Conservation (phyloP, 2,113 vertebrate species). For the Anser cygnoides region DNA sequence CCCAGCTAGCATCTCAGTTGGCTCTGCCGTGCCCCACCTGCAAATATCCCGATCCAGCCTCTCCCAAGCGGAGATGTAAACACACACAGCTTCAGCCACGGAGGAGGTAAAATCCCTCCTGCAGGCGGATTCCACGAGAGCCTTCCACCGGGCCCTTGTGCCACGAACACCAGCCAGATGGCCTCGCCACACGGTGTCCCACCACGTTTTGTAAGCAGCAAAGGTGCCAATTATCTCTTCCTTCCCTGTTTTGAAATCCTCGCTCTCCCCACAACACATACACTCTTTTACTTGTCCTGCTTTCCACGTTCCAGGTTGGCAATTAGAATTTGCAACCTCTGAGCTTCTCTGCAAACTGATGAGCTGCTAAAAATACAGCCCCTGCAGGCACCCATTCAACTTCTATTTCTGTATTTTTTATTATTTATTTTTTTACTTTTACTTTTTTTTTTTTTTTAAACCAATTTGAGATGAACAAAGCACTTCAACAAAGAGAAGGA, state of each 20-base stretch:
- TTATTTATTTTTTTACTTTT: constrained; percentile 50
- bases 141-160: not conserved
- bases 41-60: not conserved
- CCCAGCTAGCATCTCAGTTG: not conserved
- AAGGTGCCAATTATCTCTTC: constrained; percentile 16
- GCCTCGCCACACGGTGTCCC: not conserved
- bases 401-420: constrained; percentile 80
- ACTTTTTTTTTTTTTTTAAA: constrained; percentile 34
- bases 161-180: constrained; percentile 26
- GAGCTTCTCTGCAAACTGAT: constrained; percentile 72
- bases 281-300: constrained; percentile 25
- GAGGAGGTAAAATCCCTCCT: not conserved
- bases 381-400: constrained; percentile 75
- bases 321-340: constrained; percentile 78
- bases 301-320: constrained; percentile 62
- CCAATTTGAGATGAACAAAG: constrained; percentile 77
- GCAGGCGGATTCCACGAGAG: not conserved
- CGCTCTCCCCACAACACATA: not conserved
- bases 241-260: not conserved
- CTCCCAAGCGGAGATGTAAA: not conserved
- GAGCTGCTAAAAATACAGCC: constrained; percentile 82
- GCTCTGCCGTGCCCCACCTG: not conserved
- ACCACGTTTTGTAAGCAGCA: not conserved
- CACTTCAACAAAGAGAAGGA: constrained; percentile 72
- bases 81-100: not conserved